Evolutionary conservation across 2,113 vertebrate genomes (phyloP), one percentile per base, ranked within the genome.

Genomic region (Anarrhichthys ocellatus): DNA sequence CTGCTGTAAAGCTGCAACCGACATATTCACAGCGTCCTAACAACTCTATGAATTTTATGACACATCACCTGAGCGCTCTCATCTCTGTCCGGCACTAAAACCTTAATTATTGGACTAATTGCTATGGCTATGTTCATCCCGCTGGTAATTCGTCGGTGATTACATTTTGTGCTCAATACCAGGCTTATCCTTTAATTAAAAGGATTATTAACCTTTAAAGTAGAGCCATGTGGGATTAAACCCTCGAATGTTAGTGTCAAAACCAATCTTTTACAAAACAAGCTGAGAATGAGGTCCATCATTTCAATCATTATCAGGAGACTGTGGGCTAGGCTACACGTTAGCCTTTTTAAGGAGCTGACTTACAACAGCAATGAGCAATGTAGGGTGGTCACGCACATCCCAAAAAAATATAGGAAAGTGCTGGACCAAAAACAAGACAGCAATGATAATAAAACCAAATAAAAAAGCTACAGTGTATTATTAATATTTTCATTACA

Each of bases 31-130:
- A 93, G 94, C 95, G 91, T 95, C 72, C 79, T 83, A 96, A 96
- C 96, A 97, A 95, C 96, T 96, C 95, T 91, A 94, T 95, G 96
- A 97, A 96, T 96, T 98, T 99, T 97, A 99, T 96, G 96, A 97
- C 96, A 96, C 96, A 96, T 97, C 95, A 95, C 95, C 95, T 94
- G 95, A 95, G 95, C 96, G 96, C 96, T 95, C 96, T 96, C 96
- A 97, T 98, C 97, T 99, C 97, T 93, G 95, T 97, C 96, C 96
- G 91, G 95, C 97, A 96, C 96, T 99, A 98, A 98, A 98, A 96
- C 96, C 96, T 97, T 99, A 97, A 99, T 99, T 97, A 98, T 98
- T 96, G 96, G 95, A 96, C 96, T 98, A 99, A 99, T 98, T 98
- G 97, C 97, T 96, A 94, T 94, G 95, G 96, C 97, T 96, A 96